Conservation (phyloP, 1,140 invertebrate species). For the Orius insidiosus region DNA sequence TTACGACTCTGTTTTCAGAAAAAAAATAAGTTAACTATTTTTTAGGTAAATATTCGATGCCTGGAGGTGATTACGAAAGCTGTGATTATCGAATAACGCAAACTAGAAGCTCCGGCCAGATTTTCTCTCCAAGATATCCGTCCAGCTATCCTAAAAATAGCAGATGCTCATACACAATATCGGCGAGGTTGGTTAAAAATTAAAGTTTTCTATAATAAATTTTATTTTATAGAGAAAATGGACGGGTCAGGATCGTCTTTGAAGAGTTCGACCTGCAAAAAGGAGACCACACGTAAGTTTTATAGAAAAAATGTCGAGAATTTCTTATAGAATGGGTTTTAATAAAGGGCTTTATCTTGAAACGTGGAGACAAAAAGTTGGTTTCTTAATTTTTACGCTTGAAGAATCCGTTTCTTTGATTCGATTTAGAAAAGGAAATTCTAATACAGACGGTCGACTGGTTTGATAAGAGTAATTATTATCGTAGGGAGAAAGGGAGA, state of each 20-base stretch:
- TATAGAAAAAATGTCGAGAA: neutral
- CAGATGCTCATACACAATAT: conserved; percentile 60
- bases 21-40: no score
- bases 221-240: conserved; percentile 12
- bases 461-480: no score
- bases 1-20: no score
- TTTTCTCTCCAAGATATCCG: conserved; percentile 70
- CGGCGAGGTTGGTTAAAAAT: conserved; percentile 38
- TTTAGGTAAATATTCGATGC: no score
- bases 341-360: neutral
- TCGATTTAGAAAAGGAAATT: no score
- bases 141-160: conserved; percentile 66
- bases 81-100: conserved; percentile 57
- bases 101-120: conserved; percentile 45
- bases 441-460: no score
- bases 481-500: no score
- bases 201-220: conserved; percentile 6
- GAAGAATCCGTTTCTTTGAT: no score
- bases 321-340: neutral
- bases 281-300: conserved; percentile 42
- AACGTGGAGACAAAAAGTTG: neutral
- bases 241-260: conserved; percentile 39
- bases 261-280: conserved; percentile 45
- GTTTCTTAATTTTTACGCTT: no score
- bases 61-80: conserved; percentile 28